Base-by-base conservation (phyloP, 2,113 vertebrate species). In the Psittacula cyanocephala region DNA sequence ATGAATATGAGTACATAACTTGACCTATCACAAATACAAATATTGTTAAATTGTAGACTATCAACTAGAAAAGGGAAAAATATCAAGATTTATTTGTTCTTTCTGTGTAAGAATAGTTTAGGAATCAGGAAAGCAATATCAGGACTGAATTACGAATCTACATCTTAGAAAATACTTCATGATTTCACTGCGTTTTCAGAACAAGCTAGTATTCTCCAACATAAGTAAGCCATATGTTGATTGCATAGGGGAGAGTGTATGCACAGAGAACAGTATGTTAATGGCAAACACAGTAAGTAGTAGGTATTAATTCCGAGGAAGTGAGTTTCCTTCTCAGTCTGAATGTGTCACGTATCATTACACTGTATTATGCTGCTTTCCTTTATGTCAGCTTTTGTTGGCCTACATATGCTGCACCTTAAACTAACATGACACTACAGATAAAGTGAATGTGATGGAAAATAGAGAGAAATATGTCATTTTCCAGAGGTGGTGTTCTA, bases 341-440 rank as follows among this genome's bases (percentile, higher is more conserved):
- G 68, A 88, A 81, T 68, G 71, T 94, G 96, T 94, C 91, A 96
- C 53, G 69, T 81, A 85, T 37, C 84, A 88, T 95, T 91, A 91
- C 88, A 67, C 62, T 89, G 71, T 2, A 64, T 10, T 88, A 55
- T 63, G 91, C 62, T 89, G 44, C 88, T 88, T 47, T 86, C 69
- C 65, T 78, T 75, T 50, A 44, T 92, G 88, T 93, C 96, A 96
- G 81, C 14, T 92, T 88, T 88, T 96, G 89, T 88, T 97, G 90
- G 86, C 91, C 96, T 96, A 86, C 82, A 95, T 89, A 95, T 94
- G 93, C 78, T 96, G 81, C 86, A 96, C 63, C 79, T 95, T 96
- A 88, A 88, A 95, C 81, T n/a, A 95, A 88, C 82, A 64, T 84
- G 96, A 95, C 91, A 88, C 63, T 80, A 89, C 29, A 74, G 65